Base-by-base conservation (phyloP, 2,113 vertebrate species). In the Panurus biarmicus region DNA sequence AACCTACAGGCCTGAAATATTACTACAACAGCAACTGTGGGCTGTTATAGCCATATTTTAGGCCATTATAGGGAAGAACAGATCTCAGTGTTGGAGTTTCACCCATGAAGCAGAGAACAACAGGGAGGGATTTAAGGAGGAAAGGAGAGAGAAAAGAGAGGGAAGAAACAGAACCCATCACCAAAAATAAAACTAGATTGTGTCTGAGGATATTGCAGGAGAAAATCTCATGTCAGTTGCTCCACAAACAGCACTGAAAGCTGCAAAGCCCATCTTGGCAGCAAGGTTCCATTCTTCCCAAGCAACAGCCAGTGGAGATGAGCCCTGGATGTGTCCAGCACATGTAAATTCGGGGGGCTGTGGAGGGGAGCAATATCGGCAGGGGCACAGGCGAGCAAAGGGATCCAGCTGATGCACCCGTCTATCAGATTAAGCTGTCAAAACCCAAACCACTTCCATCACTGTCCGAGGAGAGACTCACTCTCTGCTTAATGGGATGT, bases 401-500 rank as follows among this genome's bases (percentile, higher is more conserved):
- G 33, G 96, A 86, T 74, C 78, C 64, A 28, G 84, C 91, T 97
- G 96, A 97, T 96, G 95, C 48, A 81, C 73, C 53, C 57, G 0
- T 95, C 95, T 91, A 97, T 97, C 95, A 96, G 94, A 96, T 97
- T 96, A 97, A 93, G 79, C 87, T 93, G 88, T 95, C 93, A 91
- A 83, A 97, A 93, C 53, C 8, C 79, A 89, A 95, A 87, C 76
- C n/a, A 7, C 79, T 97, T 97, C 96, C 97, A 97, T 97, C 95
- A 97, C 85, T 96, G 97, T 96, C 95, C 15, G 0, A 93, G 90
- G 71, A 96, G 87, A 90, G 90, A 85, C 79, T 87, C 10, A 2
- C 79, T 93, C 73, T 47, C 66, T 66, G 79, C 90, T 82, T 97
- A 97, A 97, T 97, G 87, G 88, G 96, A 91, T 94, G 60, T 79